Base-by-base conservation (phyloP, 2,888 invertebrate species). In the Ectobius pallidus region DNA sequence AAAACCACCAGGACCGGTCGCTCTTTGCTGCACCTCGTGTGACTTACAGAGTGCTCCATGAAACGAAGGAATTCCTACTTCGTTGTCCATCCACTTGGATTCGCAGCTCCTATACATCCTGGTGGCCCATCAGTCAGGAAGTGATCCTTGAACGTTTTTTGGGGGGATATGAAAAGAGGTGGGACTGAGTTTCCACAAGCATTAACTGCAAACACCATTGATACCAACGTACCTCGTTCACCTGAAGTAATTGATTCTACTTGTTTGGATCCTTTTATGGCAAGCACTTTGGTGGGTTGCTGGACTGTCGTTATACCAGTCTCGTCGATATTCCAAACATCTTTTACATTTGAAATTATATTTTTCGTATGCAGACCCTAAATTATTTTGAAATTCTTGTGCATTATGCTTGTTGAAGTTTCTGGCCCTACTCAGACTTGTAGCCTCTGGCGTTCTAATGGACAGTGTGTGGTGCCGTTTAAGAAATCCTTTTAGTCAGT, bases 341-440 rank as follows among this genome's bases (percentile, higher is more conserved):
- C 67, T 14, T n/a, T 44, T 34, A 42, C 55, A 65, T 55, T 34
- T n/a, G 44, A 74, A 70, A 34, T 73, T 65, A 39, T 70, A 42
- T 61, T 62, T 67, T 1, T 72, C 67, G 32, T 70, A 34, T 14
- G 67, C 68, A 39, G 39, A 14, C 22, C 55, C 52, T 9, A 74
- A 46, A 61, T 74, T 73, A n/a, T 67, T 65, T 68, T 69, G 85
- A 52, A 86, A 86, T 0, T 88, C 86, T 73, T 86, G 83, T 62
- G 88, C 82, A 73, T 78, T 80, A 3, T 63, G 69, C 69, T 73
- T 62, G 71, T 80, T 80, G 73, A 81, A 80, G 65, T 75, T 75
- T 6, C 78, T 77, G 1, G 77, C 77, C 71, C 79, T 68, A 16
- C 79, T 77, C 22, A 79, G 73, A 55, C 79, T 80, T 0, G 79